Evolutionary conservation across 2,888 invertebrate genomes (phyloP), one percentile per base, ranked within the genome.

Genomic region (Aspidiotus destructor): DNA sequence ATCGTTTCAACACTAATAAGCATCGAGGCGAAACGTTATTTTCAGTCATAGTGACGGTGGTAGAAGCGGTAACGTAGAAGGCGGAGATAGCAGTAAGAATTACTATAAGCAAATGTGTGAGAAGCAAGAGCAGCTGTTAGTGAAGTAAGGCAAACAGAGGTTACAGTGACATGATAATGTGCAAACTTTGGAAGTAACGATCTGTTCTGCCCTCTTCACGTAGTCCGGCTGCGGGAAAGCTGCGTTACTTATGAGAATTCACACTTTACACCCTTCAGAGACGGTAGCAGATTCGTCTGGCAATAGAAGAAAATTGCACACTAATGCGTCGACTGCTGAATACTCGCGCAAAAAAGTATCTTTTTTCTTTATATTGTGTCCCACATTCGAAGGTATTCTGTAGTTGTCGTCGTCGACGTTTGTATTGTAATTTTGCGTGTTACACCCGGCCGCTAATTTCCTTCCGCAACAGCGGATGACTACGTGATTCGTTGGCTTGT

Each of bases 81-180:
- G 62, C 48, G 62, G 48, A 62, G 62, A 52, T 62, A 48, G 48
- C 48, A 28, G 40, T 13, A 17, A 42, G 65, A 17, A 65, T 57
- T 44, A 65, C 41, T 41, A 58, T 65, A 58, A 65, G 57, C 57
- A 55, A 64, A 64, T 64, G 54, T 64, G 65, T 58, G 65, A 58
- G 65, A 58, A 58, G 65, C 44, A 58, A 57, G 57, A 65, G 65
- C 65, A 65, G 55, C 55, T 65, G 65, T 65, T 65, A 58, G 65
- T 58, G 57, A 65, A 65, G 65, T 44, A 58, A 65, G 65, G 65
- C 55, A 65, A 65, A 65, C 65, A 57, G 65, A 58, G 65, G 65
- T 65, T 65, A 65, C 58, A 58, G 65, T 65, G 65, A 65, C 65
- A 65, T 65, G 58, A 65, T 65, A 65, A 65, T 65, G 65, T 58